Percentiles rank a stretch among this genome's conserved stretches.
These are phyloP conservation scores for Stomorhina lunata DNA, from an alignment of 2,888 invertebrate species.

Conservation along the genomic window DNA sequence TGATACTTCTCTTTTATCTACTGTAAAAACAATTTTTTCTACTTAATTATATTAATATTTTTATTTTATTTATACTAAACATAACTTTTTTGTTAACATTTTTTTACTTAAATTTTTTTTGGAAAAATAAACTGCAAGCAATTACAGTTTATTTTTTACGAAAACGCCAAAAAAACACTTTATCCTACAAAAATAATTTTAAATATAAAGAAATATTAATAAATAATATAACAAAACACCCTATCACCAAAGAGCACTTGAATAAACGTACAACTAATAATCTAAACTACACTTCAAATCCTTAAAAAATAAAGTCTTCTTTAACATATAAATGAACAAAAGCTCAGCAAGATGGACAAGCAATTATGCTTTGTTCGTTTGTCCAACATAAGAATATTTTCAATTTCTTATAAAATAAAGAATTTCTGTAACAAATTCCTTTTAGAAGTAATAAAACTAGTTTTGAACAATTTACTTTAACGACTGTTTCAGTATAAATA, in stretches of 20 bases:
- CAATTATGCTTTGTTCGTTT: no score
- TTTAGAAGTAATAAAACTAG: no score
- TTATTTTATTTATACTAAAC: slow-evolving; percentile 16
- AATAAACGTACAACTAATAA: slow-evolving; percentile 69
- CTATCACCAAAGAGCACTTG: slow-evolving; percentile 60
- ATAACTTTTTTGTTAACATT: slow-evolving; percentile 2
- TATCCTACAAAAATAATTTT: slow-evolving; percentile 18
- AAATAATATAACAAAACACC: slow-evolving; percentile 36
- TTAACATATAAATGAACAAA: slow-evolving; percentile 38
- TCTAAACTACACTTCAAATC: slow-evolving; percentile 65
- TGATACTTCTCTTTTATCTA: slow-evolving; percentile 23
- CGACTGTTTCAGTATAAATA: no score
- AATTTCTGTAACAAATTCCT: no score
- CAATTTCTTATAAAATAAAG: no score
- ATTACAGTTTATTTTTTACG: slow-evolving; percentile 50
- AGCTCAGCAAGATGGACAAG: no score
- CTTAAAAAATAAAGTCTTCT: slow-evolving; percentile 59
- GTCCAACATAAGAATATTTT: no score
- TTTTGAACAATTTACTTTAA: no score
- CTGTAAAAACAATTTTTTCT: slow-evolving; percentile 3
- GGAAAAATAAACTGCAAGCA: slow-evolving; percentile 68
- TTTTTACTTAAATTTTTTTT: slow-evolving; percentile 17
- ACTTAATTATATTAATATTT: slow-evolving; percentile 7
- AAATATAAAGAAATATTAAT: slow-evolving; percentile 11
- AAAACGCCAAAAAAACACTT: slow-evolving; percentile 35